These are phyloP conservation scores for Cyprinus carpio DNA, from an alignment of 2,113 vertebrate genomes.

Conservation along the genomic window DNA sequence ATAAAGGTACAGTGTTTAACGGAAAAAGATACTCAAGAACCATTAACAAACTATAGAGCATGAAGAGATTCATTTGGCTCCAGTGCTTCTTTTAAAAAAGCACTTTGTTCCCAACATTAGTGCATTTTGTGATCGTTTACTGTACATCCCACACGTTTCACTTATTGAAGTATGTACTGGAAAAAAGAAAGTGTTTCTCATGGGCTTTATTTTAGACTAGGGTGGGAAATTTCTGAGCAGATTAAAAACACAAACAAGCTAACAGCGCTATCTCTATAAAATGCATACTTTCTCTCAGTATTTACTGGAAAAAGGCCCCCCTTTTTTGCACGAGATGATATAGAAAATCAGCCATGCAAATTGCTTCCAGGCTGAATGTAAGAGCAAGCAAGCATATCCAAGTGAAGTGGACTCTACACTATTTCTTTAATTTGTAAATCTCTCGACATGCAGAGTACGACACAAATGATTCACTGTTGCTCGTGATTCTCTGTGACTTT, in stretches of 20 bases:
- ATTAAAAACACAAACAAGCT: constrained; percentile 13
- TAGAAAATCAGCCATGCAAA: constrained; percentile 20
- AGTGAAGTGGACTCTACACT: not conserved
- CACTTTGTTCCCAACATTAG: not conserved
- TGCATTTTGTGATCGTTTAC: not conserved
- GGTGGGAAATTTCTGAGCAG: constrained; percentile 1
- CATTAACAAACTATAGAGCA: not conserved
- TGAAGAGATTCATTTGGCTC: not conserved
- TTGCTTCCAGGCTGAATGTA: constrained; percentile 27
- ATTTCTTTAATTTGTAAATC: not conserved
- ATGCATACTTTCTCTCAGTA: not conserved
- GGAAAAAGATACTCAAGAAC: not conserved
- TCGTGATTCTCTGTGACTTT: constrained; percentile 7
- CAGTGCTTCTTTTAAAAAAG: not conserved
- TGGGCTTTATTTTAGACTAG: constrained; percentile 11
- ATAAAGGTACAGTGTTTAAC: not conserved
- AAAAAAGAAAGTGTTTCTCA: constrained; percentile 5
- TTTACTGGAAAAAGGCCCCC: not conserved
- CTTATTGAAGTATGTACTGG: constrained; percentile 10
- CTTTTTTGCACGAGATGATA: not conserved
- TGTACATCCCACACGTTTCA: not conserved
- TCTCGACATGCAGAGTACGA: not conserved
- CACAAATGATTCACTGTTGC: not conserved
- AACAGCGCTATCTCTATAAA: not conserved
- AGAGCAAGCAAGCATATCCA: not conserved